Percentiles rank a stretch among this genome's conserved stretches.
Conservation (phyloP, 35 echinoderm and acorn worm genomes). For the Acanthaster planci region DNA sequence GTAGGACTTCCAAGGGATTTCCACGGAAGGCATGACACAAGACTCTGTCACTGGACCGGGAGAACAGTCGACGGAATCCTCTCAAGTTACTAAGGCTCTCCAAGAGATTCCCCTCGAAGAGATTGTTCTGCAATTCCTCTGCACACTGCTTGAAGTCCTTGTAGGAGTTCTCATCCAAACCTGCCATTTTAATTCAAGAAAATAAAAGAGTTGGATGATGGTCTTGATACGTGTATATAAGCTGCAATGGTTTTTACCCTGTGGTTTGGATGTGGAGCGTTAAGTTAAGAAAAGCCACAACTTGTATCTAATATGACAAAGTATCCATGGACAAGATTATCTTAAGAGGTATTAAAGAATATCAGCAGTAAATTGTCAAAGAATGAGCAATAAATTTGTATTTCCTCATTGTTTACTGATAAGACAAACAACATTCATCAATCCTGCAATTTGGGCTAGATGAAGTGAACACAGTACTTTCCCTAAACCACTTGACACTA, state of each 20-base stretch:
- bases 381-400: no score
- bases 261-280: no score
- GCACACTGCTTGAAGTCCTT: slow-evolving; percentile 23
- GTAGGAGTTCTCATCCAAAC: slow-evolving; percentile 35
- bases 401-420: no score
- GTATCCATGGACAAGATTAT: no score
- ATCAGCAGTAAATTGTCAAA: no score
- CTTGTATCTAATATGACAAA: no score
- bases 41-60: not conserved
- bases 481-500: no score
- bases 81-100: slow-evolving; percentile 1
- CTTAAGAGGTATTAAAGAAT: no score
- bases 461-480: no score
- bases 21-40: slow-evolving; percentile 31
- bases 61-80: slow-evolving; percentile 44
- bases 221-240: not conserved
- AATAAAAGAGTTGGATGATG: not conserved
- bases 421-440: no score
- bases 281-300: no score
- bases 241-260: not conserved
- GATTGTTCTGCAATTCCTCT: not conserved
- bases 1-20: slow-evolving; percentile 23
- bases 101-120: slow-evolving; percentile 34
- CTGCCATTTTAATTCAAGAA: not conserved
- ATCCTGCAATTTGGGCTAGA: no score